Base-by-base conservation (phyloP, 30 jellyfish, hydroid and myxozoan species). In the Mastigias papua region DNA sequence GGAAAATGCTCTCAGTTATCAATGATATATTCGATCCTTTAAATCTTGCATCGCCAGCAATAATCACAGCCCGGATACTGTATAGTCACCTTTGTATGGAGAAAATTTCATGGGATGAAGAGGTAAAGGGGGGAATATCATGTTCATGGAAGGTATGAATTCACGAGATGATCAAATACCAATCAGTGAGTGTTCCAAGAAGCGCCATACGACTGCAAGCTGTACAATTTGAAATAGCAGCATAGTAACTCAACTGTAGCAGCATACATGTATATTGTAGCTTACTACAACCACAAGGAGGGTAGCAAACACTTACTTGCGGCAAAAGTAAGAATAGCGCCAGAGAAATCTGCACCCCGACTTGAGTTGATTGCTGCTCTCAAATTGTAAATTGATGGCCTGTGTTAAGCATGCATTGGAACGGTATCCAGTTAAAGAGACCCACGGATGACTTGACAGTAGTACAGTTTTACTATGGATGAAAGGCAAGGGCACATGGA, bases 31-130 rank as follows among this genome's bases (percentile, higher is more conserved):
- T 58, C 32, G 87, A 48, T 32, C 83, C 46, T 2, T 78, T 87
- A 37, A 97, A 93, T 63, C 20, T 86, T 20, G 96, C 63, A 57
- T 91, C 98, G 8, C 96, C 97, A 27, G 90, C 76, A 50, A 57
- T 77, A 49, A 54, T 91, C 78, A 60, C 81, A 31, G 97, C 87
- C 71, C 85, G 85, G 74, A 42, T 65, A 73, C 72, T 91, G 19
- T 87, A 76, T 67, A 65, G 96, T 58, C 48, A 69, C 29, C 61
- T 86, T 50, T 91, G 98, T 76, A 78, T 31, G 31, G 23, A 4
- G 37, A 78, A 86, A 63, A 20, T 76, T n/a, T 57, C 75, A 11
- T 91, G 97, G 97, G 96, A 91, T 70, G 82, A 84, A 65, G 92
- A 76, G 42, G 29, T 91, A 46, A 63, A 78, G 25, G 63, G 70